Evolutionary conservation across 2,113 vertebrate species (phyloP).

Genomic region (Ranitomeya variabilis): DNA sequence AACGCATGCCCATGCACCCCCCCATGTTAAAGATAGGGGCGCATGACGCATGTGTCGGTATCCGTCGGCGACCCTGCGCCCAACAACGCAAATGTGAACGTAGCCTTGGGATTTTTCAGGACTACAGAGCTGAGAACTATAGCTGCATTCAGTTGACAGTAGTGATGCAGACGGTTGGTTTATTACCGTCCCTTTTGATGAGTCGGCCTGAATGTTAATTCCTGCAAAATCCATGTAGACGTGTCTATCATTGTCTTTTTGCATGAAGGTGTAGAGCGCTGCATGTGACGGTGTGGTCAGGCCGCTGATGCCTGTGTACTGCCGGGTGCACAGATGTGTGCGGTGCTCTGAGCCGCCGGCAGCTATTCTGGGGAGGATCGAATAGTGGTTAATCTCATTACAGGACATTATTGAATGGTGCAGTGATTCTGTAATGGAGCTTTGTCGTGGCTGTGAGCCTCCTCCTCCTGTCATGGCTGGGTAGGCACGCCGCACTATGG

Average conservation of each 20-base stretch:
- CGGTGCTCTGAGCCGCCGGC: slow-evolving; percentile 30
- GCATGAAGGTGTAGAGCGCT: neutral
- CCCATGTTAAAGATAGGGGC: no score
- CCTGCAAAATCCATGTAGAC: no score
- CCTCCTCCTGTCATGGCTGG: neutral
- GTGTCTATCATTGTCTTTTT: neutral
- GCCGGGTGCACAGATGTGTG: neutral
- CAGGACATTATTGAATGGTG: slow-evolving; percentile 58
- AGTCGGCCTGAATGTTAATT: no score
- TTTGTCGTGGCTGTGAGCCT: neutral
- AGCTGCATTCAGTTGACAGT: no score
- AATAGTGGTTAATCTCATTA: slow-evolving; percentile 63
- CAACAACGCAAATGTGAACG: no score
- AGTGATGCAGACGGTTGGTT: no score
- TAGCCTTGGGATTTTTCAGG: no score
- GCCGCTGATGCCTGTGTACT: neutral
- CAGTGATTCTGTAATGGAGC: slow-evolving; percentile 39
- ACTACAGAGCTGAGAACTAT: no score
- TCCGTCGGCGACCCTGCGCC: no score
- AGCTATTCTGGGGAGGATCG: slow-evolving; percentile 55
- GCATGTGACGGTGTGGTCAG: neutral
- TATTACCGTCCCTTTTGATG: no score
- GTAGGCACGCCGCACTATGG: neutral
- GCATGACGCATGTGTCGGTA: no score
- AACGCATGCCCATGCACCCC: no score